These are phyloP conservation scores for Phenacoccus solenopsis DNA, from an alignment of 1,140 invertebrate genomes.

Conservation along the genomic window DNA sequence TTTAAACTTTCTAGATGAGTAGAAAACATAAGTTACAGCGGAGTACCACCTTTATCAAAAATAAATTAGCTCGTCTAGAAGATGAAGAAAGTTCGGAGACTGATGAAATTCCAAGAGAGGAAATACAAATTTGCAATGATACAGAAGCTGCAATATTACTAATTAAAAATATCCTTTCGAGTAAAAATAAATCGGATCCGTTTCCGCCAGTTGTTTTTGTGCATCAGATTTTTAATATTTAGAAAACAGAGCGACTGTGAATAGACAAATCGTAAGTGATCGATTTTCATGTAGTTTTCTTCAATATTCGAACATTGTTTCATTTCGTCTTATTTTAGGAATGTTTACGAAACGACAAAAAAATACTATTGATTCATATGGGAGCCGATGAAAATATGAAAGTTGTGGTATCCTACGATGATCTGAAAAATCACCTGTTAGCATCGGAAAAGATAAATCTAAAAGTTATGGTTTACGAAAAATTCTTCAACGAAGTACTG, in stretches of 20 bases:
- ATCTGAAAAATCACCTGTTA: neutral
- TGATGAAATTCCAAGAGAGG: neutral
- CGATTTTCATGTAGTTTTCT: neutral
- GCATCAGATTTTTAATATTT: slow-evolving; percentile 20
- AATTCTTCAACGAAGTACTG: neutral
- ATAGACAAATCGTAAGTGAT: slow-evolving; percentile 18
- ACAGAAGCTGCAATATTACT: slow-evolving; percentile 20
- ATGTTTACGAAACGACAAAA: slow-evolving; percentile 13
- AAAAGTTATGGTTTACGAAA: neutral
- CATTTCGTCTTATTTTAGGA: slow-evolving; percentile 10
- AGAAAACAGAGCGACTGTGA: slow-evolving; percentile 17
- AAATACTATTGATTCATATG: slow-evolving; percentile 20
- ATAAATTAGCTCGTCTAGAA: neutral
- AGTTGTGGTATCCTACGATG: slow-evolving; percentile 15
- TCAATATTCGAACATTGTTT: no score
- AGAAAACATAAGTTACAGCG: neutral
- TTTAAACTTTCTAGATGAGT: no score
- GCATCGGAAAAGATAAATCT: neutral
- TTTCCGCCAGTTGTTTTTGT: slow-evolving; percentile 20
- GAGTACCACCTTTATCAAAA: neutral
- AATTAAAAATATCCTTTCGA: slow-evolving; percentile 6
- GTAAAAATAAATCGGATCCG: neutral
- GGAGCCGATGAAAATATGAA: slow-evolving; percentile 4
- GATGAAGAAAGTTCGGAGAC: neutral
- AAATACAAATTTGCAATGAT: slow-evolving; percentile 10